Base-by-base conservation (phyloP, 2,797 vertebrate genomes). In the Erethizon dorsatum region DNA sequence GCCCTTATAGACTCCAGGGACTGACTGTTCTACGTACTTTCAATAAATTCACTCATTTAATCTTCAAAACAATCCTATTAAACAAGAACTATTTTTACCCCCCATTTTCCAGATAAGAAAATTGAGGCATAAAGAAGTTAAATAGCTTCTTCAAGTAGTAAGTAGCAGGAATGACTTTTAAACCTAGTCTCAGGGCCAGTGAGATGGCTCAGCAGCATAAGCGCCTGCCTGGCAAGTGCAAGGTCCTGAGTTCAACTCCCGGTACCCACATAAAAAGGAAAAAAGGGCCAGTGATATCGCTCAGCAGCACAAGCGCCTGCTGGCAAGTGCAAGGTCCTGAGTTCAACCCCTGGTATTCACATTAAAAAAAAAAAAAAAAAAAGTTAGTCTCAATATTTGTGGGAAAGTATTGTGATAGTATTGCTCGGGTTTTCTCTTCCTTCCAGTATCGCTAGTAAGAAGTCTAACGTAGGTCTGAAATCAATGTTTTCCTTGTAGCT, bases 41-140 rank as follows among this genome's bases (percentile, higher is more conserved):
- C 12, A 50, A 52, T n/a, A 22, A 50, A 45, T 67, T 52, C 52
- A 52, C 20, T 61, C n/a, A 63, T 45, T 54, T 88, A 82, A 85
- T 92, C 28, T 63, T 95, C 47, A 50, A 6, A 86, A 63, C 12
- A 91, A 45, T 52, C 22, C 37, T 71, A 50, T 54, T 13, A 79
- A 90, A 31, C 10, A 77, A 28, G 47, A 91, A 82, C 37, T 75
- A 52, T 47, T 88, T 88, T 57, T 75, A 56, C 45, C 78, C 33
- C 52, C 12, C 18, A 54, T 59, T 92, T 82, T 93, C 45, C 26
- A 83, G 47, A 20, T 78, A 85, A 93, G 79, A 22, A 96, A 95
- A 91, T 6, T 18, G 73, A 88, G 3, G 12, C 71, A 65, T 77
- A 41, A 52, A 63, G 56, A 71, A 1, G 5, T 63, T 85, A 69